Base-by-base conservation (phyloP, 2,113 vertebrate species). In the Paramormyrops kingsleyae region DNA sequence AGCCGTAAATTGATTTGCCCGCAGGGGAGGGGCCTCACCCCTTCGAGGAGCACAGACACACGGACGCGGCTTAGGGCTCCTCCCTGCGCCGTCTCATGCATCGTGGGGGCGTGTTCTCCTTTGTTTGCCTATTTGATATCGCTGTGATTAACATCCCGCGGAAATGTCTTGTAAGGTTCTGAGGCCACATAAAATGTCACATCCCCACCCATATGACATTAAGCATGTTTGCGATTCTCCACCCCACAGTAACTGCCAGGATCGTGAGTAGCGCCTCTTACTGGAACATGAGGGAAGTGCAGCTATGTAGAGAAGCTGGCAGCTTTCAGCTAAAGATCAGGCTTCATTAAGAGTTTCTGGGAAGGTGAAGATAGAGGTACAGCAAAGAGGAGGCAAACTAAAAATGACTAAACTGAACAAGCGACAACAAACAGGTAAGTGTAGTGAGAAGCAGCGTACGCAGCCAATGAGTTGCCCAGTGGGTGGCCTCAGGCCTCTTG, bases 101-200 rank as follows among this genome's bases (percentile, higher is more conserved):
- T 87, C 89, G 80, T 88, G 89, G 90, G 90, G 88, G 91, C 62
- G 35, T 50, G 35, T 39, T 90, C 88, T 80, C 91, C 91, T 95
- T 95, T 89, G 90, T 89, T 53, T 90, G 93, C 90, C 93, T 92
- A 92, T 94, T 93, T 90, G 87, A 91, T 90, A 91, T 92, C 94
- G 94, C 93, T 93, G 93, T 94, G 95, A 95, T 96, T 93, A 95
- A 96, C 95, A 94, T 94, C 94, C 91, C 91, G 92, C 50, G 87
- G 94, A 94, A 94, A 93, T 89, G 91, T 93, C 91, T 91, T 95
- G 94, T 94, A 91, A 94, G 95, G 93, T 96, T 95, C 94, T 93
- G 93, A 92, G 77, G 77, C 56, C 93, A 93, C 91, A 91, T 90
- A 91, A 93, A 92, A 94, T 93, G 92, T 94, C 92, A 93, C 92